Conservation (phyloP, 2,797 vertebrate genomes). For the Balearica regulorum region DNA sequence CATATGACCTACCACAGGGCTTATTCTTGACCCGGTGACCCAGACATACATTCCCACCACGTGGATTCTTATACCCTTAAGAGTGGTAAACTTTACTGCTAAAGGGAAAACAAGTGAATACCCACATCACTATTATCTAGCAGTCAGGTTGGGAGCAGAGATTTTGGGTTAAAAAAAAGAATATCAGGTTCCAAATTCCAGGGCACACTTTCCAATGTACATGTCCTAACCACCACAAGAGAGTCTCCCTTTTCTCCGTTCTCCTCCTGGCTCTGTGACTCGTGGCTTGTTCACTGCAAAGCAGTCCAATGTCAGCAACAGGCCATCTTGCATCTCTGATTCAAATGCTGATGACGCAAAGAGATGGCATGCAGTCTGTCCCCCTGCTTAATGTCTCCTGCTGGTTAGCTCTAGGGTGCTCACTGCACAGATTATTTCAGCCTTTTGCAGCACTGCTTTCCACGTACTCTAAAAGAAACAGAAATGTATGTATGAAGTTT, state of each 20-base stretch:
- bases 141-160: neutral
- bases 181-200: neutral
- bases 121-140: neutral
- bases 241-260: neutral
- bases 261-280: neutral
- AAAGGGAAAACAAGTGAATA: neutral
- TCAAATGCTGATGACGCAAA: neutral
- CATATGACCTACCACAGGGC: neutral
- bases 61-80: neutral
- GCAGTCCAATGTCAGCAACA: neutral
- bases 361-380: neutral
- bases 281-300: neutral
- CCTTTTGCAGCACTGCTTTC: neutral
- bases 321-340: neutral
- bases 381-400: neutral
- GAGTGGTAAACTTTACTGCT: neutral
- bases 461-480: neutral
- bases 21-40: neutral
- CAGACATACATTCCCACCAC: neutral
- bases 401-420: neutral
- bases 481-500: neutral
- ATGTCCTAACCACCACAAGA: rapidly evolving
- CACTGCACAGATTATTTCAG: neutral
- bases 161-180: neutral
- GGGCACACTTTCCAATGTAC: neutral